A percentile compares a stretch with the other conserved stretches of the same genome.
These are phyloP conservation scores for Eupithecia pulchellata DNA, from an alignment of 2,888 invertebrate species.

Conservation along the genomic window DNA sequence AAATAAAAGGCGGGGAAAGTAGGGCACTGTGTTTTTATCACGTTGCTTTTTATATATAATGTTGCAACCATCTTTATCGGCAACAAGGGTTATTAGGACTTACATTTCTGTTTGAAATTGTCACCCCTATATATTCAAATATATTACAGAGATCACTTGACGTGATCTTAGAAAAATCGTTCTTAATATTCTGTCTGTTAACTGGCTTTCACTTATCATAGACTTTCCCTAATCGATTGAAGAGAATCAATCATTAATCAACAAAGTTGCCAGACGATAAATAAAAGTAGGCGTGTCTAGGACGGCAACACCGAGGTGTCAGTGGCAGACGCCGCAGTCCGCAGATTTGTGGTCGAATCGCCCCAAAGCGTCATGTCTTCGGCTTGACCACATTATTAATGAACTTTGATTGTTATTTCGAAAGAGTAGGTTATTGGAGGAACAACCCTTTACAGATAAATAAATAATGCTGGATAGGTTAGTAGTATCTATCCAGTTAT, in stretches of 20 bases:
- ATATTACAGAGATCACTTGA: background rate
- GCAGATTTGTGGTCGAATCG: constrained; percentile 79
- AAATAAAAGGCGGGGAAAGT: constrained; percentile 19
- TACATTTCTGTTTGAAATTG: background rate
- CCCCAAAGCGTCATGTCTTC: constrained; percentile 64
- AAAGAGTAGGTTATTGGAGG: background rate
- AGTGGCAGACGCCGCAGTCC: constrained; percentile 65
- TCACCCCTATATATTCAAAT: too few species aligned
- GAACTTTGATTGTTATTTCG: constrained; percentile 52
- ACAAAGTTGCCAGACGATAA: constrained; percentile 68
- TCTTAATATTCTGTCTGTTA: background rate
- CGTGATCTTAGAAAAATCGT: background rate
- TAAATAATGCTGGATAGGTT: too few species aligned
- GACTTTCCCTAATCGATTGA: background rate
- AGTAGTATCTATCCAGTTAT: background rate
- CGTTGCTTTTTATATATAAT: background rate
- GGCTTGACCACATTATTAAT: constrained; percentile 66
- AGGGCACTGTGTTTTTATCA: background rate
- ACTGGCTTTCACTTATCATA: background rate
- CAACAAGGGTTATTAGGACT: background rate
- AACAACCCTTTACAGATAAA: background rate
- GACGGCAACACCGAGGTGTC: constrained; percentile 67
- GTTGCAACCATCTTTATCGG: background rate
- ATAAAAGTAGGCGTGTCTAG: constrained; percentile 74
- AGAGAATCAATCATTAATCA: constrained; percentile 59